phyloP scores from a whole-genome alignment of 2,113 vertebrate genomes.

The Mesitornis unicolor region DNA sequence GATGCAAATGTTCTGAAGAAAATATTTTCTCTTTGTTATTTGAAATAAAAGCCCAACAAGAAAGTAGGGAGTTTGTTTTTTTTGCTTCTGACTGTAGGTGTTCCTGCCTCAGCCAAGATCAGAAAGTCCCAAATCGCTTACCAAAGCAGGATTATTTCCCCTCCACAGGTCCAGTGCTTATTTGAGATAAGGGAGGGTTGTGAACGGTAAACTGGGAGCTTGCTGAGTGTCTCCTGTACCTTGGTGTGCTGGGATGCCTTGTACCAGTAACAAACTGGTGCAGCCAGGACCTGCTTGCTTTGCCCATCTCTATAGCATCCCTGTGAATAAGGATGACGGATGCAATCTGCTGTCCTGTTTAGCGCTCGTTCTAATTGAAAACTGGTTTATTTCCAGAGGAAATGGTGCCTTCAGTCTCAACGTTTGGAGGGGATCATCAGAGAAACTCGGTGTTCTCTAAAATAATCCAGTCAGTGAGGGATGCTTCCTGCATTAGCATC shows the following conservation, averaged over 20 bases:
- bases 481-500: background rate
- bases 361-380: background rate
- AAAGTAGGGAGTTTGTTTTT: too few species aligned
- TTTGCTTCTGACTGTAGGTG: background rate
- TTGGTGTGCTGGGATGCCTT: too few species aligned
- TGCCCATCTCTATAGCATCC: background rate
- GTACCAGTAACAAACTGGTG: too few species aligned
- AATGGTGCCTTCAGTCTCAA: background rate
- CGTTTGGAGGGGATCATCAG: fast-evolving
- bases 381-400: background rate
- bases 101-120: background rate
- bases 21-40: background rate
- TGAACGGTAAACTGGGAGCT: background rate
- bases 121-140: background rate
- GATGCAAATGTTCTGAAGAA: background rate
- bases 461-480: background rate
- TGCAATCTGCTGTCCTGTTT: background rate
- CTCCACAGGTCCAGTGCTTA: background rate
- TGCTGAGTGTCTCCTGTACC: fast-evolving
- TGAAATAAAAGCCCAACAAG: background rate
- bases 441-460: fast-evolving
- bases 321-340: background rate
- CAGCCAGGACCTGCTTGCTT: background rate
- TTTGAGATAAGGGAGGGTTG: background rate
- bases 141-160: background rate